Percentiles rank a stretch among this genome's conserved stretches.
Conservation (phyloP, 2,888 invertebrate genomes). For the Drosophila paucipuncta region DNA sequence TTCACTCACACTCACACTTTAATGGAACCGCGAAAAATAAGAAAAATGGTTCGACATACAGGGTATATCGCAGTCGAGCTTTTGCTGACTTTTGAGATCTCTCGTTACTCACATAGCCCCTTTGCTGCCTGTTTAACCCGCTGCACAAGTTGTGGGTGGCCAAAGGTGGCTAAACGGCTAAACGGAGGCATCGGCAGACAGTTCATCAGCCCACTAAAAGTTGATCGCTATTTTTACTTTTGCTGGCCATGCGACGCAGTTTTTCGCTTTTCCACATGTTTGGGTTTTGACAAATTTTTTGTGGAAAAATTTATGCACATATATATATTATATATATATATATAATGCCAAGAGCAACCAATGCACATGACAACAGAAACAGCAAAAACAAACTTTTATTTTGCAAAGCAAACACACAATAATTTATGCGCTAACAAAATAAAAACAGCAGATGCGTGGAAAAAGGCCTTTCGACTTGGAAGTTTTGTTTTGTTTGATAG, state of each 20-base stretch:
- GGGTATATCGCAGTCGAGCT: slow-evolving; percentile 25
- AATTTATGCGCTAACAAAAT: slow-evolving; percentile 51
- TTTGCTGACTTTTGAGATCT: neutral
- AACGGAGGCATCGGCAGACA: slow-evolving; percentile 24
- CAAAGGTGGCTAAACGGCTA: slow-evolving; percentile 1
- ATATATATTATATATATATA: slow-evolving; percentile 1
- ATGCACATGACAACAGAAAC: slow-evolving; percentile 24
- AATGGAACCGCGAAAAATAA: neutral
- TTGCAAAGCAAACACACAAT: slow-evolving; percentile 33
- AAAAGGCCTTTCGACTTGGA: slow-evolving; percentile 25
- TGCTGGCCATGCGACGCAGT: slow-evolving; percentile 26
- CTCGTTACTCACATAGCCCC: slow-evolving; percentile 32
- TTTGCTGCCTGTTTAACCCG: slow-evolving; percentile 31
- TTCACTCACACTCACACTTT: neutral
- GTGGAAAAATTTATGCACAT: slow-evolving; percentile 24
- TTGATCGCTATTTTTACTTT: slow-evolving; percentile 50
- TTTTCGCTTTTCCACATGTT: slow-evolving; percentile 45
- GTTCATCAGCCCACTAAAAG: slow-evolving; percentile 44
- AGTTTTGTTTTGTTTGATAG: slow-evolving; percentile 8
- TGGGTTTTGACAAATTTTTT: slow-evolving; percentile 30
- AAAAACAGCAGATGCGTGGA: slow-evolving; percentile 25
- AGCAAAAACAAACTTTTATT: slow-evolving; percentile 45
- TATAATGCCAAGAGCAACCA: slow-evolving; percentile 29
- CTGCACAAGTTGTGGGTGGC: slow-evolving; percentile 11
- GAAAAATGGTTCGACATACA: neutral